A percentile compares a stretch with the other conserved stretches of the same genome.
Evolutionary conservation across 2,888 invertebrate species (phyloP).

Genomic region (Polylopha cassiicola): DNA sequence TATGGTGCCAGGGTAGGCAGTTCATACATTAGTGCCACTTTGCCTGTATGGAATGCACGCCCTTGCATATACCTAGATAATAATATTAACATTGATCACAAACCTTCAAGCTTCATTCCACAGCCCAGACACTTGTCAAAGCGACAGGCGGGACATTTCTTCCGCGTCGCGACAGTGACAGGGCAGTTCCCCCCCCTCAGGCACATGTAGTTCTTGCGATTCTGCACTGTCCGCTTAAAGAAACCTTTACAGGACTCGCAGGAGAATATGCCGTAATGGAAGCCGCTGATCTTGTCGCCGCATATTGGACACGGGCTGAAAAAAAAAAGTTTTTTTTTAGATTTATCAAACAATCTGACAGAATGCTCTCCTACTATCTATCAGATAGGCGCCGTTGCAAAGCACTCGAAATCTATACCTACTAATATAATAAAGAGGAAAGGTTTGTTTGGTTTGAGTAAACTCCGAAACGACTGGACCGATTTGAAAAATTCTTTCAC

Average conservation of each 20-base stretch:
- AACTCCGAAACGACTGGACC: no score
- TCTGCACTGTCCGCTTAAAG: constrained; percentile 99
- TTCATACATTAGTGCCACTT: no score
- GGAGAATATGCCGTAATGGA: constrained; percentile 98
- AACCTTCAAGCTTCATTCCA: constrained; percentile 97
- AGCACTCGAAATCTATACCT: no score
- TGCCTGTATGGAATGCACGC: no score
- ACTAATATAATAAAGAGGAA: no score
- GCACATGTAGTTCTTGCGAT: constrained; percentile 97
- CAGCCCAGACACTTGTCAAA: constrained; percentile 97
- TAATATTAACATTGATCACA: no score
- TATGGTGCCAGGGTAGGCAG: no score
- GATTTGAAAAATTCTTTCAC: no score
- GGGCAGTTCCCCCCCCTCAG: constrained; percentile 93
- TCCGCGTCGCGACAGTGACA: constrained; percentile 93
- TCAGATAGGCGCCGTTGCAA: no score
- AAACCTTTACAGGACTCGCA: constrained; percentile 99
- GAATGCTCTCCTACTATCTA: no score
- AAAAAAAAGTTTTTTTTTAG: constrained; percentile 23
- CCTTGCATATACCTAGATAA: no score
- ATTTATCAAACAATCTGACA: background rate
- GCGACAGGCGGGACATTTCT: constrained; percentile 97
- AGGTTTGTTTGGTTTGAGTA: no score
- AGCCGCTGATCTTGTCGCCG: constrained; percentile 96
- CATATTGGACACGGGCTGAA: constrained; percentile 95